Percentiles rank a stretch among this genome's conserved stretches.
phyloP scores from a whole-genome alignment of 2,797 vertebrate genomes.

The Leptodactylus fallax region DNA sequence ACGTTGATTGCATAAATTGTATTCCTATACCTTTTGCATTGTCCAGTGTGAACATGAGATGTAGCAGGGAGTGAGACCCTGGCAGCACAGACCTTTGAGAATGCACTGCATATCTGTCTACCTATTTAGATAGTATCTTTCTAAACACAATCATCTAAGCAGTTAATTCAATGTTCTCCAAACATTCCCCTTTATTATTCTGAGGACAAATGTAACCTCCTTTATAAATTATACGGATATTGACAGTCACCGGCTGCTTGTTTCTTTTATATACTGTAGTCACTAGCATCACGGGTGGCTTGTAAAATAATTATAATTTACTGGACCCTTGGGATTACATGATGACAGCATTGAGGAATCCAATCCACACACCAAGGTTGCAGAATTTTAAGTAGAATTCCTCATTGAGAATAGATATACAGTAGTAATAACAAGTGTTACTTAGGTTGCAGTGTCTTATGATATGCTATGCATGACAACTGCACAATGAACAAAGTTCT shows the following conservation, averaged over 20 bases:
- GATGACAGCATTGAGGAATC: constrained; percentile 10
- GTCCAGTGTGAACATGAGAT: background rate
- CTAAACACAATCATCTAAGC: background rate
- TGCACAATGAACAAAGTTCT: too few species aligned
- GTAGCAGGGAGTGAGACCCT: background rate
- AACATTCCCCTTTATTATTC: background rate
- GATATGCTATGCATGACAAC: background rate
- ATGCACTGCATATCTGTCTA: background rate
- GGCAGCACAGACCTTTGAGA: background rate
- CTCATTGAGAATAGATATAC: background rate
- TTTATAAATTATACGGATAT: constrained; percentile 16
- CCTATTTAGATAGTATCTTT: background rate
- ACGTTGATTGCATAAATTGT: too few species aligned
- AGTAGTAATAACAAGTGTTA: constrained; percentile 10
- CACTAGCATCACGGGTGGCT: background rate
- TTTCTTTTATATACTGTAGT: constrained; percentile 27
- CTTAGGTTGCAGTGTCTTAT: background rate
- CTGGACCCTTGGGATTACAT: constrained; percentile 5
- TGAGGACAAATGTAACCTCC: background rate
- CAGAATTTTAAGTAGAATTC: constrained; percentile 2
- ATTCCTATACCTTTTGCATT: too few species aligned
- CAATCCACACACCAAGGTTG: constrained; percentile 11
- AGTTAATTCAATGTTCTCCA: constrained; percentile 2
- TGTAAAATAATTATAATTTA: constrained; percentile 31
- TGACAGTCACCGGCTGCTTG: constrained; percentile 3